A percentile compares a stretch with the other conserved stretches of the same genome.
Evolutionary conservation across 2,113 vertebrate genomes (phyloP).

Genomic region (Choloepus hoffmanni): DNA sequence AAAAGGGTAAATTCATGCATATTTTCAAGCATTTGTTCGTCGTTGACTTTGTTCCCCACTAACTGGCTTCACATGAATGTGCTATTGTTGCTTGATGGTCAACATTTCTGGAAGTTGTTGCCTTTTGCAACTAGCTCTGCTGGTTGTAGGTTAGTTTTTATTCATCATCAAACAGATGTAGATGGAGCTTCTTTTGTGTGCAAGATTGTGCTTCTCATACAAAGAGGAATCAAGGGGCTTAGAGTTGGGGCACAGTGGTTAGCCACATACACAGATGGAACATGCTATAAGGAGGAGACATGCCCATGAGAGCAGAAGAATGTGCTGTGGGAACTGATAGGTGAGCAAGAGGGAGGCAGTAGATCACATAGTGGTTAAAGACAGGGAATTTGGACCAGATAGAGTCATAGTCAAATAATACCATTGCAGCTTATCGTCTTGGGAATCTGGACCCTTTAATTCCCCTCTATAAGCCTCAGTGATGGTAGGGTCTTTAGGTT

Average conservation of each 20-base stretch:
- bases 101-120: not conserved
- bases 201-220: not conserved
- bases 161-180: not conserved
- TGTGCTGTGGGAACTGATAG: not conserved
- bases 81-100: not conserved
- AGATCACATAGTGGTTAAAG: not conserved
- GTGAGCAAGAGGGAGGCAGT: not conserved
- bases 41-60: not conserved
- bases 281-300: not conserved
- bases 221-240: not conserved
- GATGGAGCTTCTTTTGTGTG: not conserved
- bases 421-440: not conserved
- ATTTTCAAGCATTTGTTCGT: not conserved
- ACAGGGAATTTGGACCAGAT: not conserved
- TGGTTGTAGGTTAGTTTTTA: not conserved
- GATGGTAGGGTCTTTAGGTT: not conserved
- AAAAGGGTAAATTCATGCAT: too few relatives aligned
- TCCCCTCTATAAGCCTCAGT: not conserved
- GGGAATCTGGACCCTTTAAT: not conserved
- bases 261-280: not conserved
- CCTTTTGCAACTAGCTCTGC: not conserved
- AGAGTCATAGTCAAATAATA: not conserved
- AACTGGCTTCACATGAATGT: too few relatives aligned
- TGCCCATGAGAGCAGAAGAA: not conserved
- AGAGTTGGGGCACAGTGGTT: not conserved